These are phyloP conservation scores for Leptonema lineaticorne DNA, from an alignment of 1,140 invertebrate species.

Conservation along the genomic window DNA sequence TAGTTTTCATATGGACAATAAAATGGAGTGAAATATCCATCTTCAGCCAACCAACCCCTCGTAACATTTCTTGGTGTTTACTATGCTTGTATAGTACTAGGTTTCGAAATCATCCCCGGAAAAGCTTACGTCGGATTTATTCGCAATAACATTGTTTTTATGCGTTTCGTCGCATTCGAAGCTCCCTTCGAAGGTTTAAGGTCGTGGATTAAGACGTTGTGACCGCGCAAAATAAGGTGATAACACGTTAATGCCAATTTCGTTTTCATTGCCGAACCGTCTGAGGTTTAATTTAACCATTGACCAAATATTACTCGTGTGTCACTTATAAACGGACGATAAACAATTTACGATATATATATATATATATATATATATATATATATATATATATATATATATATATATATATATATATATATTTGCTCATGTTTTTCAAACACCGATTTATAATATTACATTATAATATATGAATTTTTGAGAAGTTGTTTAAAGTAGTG, in stretches of 20 bases:
- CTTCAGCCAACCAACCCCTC: neutral
- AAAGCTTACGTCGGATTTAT: neutral
- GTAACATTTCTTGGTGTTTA: neutral
- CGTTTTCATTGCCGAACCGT: too few species aligned
- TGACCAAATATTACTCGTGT: too few species aligned
- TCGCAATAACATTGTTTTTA: constrained; percentile 8
- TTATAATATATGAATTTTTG: too few species aligned
- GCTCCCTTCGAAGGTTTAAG: neutral
- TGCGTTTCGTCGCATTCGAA: neutral
- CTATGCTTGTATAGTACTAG: neutral
- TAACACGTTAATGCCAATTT: neutral
- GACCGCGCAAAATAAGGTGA: neutral
- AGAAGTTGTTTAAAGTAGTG: too few species aligned
- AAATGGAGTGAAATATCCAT: neutral
- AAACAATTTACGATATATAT: too few species aligned
- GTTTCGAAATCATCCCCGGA: neutral
- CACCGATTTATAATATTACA: too few species aligned
- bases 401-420: too few species aligned
- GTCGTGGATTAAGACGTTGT: neutral
- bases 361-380: too few species aligned
- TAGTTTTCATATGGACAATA: constrained; percentile 19
- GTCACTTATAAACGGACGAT: too few species aligned
- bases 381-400: too few species aligned
- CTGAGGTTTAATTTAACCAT: too few species aligned
- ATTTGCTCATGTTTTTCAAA: too few species aligned